Conservation (phyloP, 2,888 invertebrate species). For the Cantharis nigra region DNA sequence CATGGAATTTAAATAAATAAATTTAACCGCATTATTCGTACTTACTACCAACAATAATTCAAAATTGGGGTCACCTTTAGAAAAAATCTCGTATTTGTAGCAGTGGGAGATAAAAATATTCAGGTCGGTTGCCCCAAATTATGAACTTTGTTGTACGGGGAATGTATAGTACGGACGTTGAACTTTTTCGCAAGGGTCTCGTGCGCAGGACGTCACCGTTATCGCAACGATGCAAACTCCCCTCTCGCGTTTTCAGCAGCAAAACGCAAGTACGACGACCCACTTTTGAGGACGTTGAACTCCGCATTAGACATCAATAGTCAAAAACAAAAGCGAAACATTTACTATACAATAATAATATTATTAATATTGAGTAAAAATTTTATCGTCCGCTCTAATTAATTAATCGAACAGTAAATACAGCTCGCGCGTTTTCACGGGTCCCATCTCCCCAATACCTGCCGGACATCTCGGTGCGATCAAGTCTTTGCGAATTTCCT, state of each 20-base stretch:
- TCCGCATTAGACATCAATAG: slow-evolving; percentile 32
- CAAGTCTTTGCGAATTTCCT: neutral
- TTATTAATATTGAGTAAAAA: neutral
- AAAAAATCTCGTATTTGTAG: slow-evolving; percentile 37
- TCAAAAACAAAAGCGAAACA: slow-evolving; percentile 39
- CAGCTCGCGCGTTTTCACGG: neutral
- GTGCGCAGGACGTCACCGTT: slow-evolving; percentile 42
- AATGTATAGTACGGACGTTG: slow-evolving; percentile 42
- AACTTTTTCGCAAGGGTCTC: slow-evolving; percentile 37
- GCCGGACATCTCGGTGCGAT: neutral
- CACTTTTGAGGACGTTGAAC: slow-evolving; percentile 44
- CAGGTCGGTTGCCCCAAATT: slow-evolving; percentile 42
- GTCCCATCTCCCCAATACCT: neutral
- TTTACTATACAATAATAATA: slow-evolving; percentile 10
- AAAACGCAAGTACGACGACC: slow-evolving; percentile 40
- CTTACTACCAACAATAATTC: slow-evolving; percentile 7
- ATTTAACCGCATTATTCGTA: slow-evolving; percentile 12
- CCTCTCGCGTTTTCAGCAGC: slow-evolving; percentile 24
- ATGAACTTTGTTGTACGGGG: slow-evolving; percentile 42
- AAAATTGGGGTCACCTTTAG: slow-evolving; percentile 26
- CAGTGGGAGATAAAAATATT: slow-evolving; percentile 40
- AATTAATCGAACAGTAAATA: neutral
- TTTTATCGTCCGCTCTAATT: slow-evolving; percentile 1
- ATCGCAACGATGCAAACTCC: slow-evolving; percentile 42
- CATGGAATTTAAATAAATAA: neutral